Conservation (phyloP, 1,140 invertebrate species). For the Heliconius himera region DNA sequence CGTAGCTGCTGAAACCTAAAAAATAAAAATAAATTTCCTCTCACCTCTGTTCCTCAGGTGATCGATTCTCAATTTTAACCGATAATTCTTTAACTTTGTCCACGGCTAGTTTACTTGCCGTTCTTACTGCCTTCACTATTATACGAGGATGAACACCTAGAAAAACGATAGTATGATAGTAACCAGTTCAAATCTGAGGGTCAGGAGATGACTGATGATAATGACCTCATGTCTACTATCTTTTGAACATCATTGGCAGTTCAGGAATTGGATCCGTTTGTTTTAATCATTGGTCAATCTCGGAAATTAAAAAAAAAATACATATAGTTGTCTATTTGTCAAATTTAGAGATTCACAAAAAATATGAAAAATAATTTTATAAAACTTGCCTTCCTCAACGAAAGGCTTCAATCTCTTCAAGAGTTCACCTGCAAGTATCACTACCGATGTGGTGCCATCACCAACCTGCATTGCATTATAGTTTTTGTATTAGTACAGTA, state of each 20-base stretch:
- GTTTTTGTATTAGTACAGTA: not conserved
- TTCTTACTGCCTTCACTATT: slow-evolving; percentile 93
- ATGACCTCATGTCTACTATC: slow-evolving; percentile 49
- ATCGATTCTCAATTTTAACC: slow-evolving; percentile 88
- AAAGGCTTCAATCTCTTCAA: slow-evolving; percentile 97
- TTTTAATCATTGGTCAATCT: slow-evolving; percentile 39
- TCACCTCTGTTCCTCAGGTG: slow-evolving; percentile 74
- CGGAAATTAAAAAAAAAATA: not conserved
- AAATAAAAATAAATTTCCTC: not conserved
- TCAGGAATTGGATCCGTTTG: slow-evolving; percentile 29
- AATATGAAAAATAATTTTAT: too few relatives aligned
- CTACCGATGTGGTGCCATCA: slow-evolving; percentile 98
- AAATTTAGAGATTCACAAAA: not conserved
- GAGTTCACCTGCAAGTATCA: slow-evolving; percentile 97
- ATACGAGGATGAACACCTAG: slow-evolving; percentile 94
- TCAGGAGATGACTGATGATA: not conserved
- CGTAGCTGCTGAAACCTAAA: not conserved
- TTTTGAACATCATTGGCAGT: slow-evolving; percentile 30
- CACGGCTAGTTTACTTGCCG: slow-evolving; percentile 90
- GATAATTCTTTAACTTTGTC: slow-evolving; percentile 93
- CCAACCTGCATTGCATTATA: slow-evolving; percentile 90
- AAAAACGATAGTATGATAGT: not conserved
- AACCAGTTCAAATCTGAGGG: not conserved
- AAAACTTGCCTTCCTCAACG: slow-evolving; percentile 91
- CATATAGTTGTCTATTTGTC: not conserved